These are phyloP conservation scores for Eustalomyia histrio DNA, from an alignment of 2,888 invertebrate species.

Conservation along the genomic window DNA sequence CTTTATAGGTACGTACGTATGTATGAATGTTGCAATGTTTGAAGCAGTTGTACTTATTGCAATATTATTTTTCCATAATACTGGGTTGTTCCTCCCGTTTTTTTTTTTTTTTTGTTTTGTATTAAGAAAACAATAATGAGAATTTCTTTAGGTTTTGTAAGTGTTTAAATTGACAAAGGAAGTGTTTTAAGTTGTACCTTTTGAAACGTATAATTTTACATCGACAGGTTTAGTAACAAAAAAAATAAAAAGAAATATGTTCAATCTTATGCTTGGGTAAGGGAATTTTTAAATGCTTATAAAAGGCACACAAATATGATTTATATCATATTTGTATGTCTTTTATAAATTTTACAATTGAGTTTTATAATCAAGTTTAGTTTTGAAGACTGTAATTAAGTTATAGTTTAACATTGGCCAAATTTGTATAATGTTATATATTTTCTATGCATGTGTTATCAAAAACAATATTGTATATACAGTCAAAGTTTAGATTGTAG, in stretches of 20 bases:
- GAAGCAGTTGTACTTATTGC: neutral
- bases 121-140: conserved; percentile 50
- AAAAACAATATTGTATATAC: no score
- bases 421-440: no score
- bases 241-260: neutral
- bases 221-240: conserved; percentile 47
- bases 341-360: no score
- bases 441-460: no score
- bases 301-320: no score
- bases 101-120: conserved; percentile 1
- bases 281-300: no score
- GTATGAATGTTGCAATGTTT: neutral
- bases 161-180: conserved; percentile 62
- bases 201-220: conserved; percentile 60
- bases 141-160: conserved; percentile 31
- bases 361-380: no score
- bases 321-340: no score
- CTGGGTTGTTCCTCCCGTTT: conserved; percentile 12
- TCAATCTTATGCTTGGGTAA: neutral
- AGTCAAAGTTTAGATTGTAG: no score
- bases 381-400: no score
- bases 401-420: no score
- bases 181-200: conserved; percentile 54
- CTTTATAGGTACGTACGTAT: conserved; percentile 19
- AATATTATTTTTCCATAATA: conserved; percentile 18